Evolutionary conservation across 2,888 invertebrate genomes (phyloP), one percentile per base, ranked within the genome.

Genomic region (Sminthurides aquaticus): DNA sequence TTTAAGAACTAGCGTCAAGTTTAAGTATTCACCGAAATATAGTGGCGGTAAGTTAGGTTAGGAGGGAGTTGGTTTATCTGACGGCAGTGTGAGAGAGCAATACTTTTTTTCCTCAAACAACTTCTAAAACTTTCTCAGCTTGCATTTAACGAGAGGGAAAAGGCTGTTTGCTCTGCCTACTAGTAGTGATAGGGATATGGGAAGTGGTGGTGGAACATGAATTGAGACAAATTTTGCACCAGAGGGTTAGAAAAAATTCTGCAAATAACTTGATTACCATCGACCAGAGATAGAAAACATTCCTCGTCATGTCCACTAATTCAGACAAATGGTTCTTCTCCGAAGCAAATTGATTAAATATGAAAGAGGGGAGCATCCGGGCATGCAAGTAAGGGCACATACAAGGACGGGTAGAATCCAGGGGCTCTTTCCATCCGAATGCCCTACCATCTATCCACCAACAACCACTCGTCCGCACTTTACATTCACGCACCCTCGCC

Each of bases 151-250:
- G n/a, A n/a, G n/a, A n/a, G n/a, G n/a, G n/a, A n/a, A n/a, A n/a
- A n/a, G n/a, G n/a, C n/a, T n/a, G n/a, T n/a, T n/a, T n/a, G n/a
- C n/a, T n/a, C n/a, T n/a, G n/a, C n/a, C n/a, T n/a, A n/a, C n/a
- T n/a, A n/a, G n/a, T n/a, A n/a, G n/a, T n/a, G n/a, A n/a, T n/a
- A n/a, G n/a, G n/a, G n/a, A n/a, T n/a, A n/a, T n/a, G n/a, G n/a
- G n/a, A n/a, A n/a, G n/a, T n/a, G n/a, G n/a, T n/a, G n/a, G n/a
- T n/a, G n/a, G n/a, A n/a, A 49, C 62, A 52, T 8, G 15, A 67
- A 75, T 73, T 72, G 71, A 74, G 71, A 75, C 71, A 75, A 75
- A 75, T 75, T 73, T 71, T 68, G 73, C 73, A 75, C 69, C 69
- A 68, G 74, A 75, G 74, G 71, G 69, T 69, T 69, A 71, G 66